Conservation (phyloP, 1,140 invertebrate species). For the Drosophila ercepeae region DNA sequence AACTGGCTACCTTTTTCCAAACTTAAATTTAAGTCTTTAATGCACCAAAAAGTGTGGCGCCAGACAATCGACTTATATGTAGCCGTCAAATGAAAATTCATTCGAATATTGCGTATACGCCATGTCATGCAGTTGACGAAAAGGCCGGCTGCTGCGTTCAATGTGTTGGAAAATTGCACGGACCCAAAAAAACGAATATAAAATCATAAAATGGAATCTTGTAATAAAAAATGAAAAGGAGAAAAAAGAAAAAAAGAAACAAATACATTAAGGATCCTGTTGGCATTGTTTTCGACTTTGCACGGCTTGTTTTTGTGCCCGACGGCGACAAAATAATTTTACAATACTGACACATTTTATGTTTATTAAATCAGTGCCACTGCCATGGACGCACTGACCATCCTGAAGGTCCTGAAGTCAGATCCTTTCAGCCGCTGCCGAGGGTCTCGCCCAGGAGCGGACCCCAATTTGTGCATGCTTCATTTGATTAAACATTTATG, state of each 20-base stretch:
- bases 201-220: conserved; percentile 32
- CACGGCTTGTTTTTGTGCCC: conserved; percentile 49
- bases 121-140: conserved; percentile 48
- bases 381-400: conserved; percentile 23
- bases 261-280: conserved; percentile 61
- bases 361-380: conserved; percentile 73
- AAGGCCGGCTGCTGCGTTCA: conserved; percentile 44
- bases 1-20: neutral
- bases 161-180: conserved; percentile 78
- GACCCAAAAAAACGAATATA: conserved; percentile 21
- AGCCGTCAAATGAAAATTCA: conserved; percentile 31
- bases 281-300: conserved; percentile 34
- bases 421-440: neutral
- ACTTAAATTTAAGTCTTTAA: neutral
- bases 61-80: conserved; percentile 40
- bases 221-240: conserved; percentile 36
- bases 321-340: conserved; percentile 77
- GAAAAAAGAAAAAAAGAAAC: conserved; percentile 37
- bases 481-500: conserved; percentile 82
- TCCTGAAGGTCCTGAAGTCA: neutral
- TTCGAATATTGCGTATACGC: conserved; percentile 66
- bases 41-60: neutral
- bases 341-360: conserved; percentile 80
- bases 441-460: conserved; percentile 35
- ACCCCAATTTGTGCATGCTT: conserved; percentile 79